Evolutionary conservation across 2,888 invertebrate genomes (phyloP), one percentile per base, ranked within the genome.

Genomic region (Neoascia interrupta): DNA sequence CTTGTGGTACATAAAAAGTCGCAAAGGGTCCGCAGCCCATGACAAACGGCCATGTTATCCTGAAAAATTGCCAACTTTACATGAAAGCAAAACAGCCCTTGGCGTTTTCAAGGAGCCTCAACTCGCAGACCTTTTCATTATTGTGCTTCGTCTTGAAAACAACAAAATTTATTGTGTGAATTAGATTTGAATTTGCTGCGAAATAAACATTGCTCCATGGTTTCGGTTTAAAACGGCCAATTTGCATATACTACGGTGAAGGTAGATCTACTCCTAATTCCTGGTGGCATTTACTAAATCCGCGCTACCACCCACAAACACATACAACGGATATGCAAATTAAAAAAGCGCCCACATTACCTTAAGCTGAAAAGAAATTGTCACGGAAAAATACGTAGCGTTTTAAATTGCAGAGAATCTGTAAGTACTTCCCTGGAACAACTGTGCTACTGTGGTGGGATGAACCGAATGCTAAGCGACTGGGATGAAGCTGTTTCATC

Each of bases 31-130:
- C 34, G 64, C 72, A 60, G 43, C 26, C 53, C 13, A 64, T 76
- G 58, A 76, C 64, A 51, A 75, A 72, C 66, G 39, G 60, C 60
- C 36, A 41, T 66, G 56, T 56, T 72, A 34, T 49, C 53, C 54
- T 72, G 76, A 73, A 66, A 54, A 49, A 45, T 23, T 66, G 72
- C 79, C 73, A 79, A 73, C 13, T 61, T 43, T 66, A 47, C 41
- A 53, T 11, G 70, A 72, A 56, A 63, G 49, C 39, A 63, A 54
- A 43, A 45, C 31, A 54, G 8, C 16, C 11, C 19, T 45, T 13
- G 10, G 26, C 6, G 53, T n/a, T 15, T 13, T 5, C 16, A n/a
- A n/a, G n/a, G n/a, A n/a, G n/a, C n/a, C n/a, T n/a, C n/a, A 18
- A 28, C 28, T 28, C 31, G n/a, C 31, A 39, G 26, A 37, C 47